These are phyloP conservation scores for Margaritifera margaritifera DNA, from an alignment of 2,888 invertebrate genomes.

Conservation along the genomic window DNA sequence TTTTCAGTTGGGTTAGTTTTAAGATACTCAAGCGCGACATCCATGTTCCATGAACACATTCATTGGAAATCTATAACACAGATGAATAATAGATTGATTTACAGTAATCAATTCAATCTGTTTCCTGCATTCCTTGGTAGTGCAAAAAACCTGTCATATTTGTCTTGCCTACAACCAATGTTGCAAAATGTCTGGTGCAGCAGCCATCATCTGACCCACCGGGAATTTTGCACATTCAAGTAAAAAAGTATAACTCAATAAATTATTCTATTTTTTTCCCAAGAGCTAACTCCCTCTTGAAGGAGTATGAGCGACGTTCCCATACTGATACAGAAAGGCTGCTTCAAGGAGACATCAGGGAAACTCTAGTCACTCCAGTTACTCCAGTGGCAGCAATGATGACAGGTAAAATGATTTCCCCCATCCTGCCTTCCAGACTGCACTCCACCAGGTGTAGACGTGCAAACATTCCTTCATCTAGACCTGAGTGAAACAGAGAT, in stretches of 20 bases:
- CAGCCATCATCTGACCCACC: background rate
- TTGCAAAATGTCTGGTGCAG: background rate
- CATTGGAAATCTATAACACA: no score
- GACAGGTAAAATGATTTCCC: constrained; percentile 18
- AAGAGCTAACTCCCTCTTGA: constrained; percentile 49
- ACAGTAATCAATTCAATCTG: no score
- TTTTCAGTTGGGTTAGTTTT: no score
- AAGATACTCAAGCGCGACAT: no score
- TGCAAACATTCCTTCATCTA: no score
- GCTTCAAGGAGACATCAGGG: constrained; percentile 21
- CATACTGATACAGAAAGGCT: constrained; percentile 36
- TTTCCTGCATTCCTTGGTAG: no score
- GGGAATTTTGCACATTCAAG: background rate
- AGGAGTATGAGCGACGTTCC: constrained; percentile 47
- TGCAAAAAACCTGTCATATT: no score
- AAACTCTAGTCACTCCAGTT: background rate
- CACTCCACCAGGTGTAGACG: background rate
- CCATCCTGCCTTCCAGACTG: constrained; percentile 6
- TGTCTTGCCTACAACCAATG: no score
- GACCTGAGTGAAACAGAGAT: no score
- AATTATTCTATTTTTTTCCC: constrained; percentile 11
- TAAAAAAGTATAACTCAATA: background rate
- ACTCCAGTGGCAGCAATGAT: constrained; percentile 17
- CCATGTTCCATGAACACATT: no score
- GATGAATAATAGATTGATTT: no score